phyloP scores from a whole-genome alignment of 2,113 vertebrate species.

The Cairina moschata region DNA sequence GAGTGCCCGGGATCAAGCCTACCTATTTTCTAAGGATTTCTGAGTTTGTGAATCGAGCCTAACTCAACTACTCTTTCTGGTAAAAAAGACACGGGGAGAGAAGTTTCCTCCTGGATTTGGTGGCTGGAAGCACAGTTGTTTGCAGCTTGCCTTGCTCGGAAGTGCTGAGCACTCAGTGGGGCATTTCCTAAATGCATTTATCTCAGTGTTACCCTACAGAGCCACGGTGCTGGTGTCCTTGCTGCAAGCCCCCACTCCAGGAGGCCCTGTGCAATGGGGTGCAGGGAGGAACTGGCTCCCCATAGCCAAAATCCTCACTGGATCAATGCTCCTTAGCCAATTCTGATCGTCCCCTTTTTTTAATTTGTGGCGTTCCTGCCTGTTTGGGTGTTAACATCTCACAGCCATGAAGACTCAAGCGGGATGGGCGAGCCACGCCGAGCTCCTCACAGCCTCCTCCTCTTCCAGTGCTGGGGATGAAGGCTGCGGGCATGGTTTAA shows the following conservation, averaged over 20 bases:
- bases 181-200: not conserved
- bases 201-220: not conserved
- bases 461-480: not conserved
- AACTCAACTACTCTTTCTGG: constrained; percentile 16
- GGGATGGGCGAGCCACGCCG: not conserved
- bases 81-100: constrained; percentile 21
- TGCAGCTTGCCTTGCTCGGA: not conserved
- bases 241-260: not conserved
- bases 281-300: not conserved
- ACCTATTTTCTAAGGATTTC: constrained; percentile 65
- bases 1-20: constrained; percentile 32
- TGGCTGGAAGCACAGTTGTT: constrained; percentile 1
- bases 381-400: not conserved
- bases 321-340: not conserved
- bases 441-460: not conserved
- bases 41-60: constrained; percentile 45
- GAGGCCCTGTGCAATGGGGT: not conserved
- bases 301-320: not conserved
- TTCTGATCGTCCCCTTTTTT: not conserved
- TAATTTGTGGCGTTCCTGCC: not conserved
- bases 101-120: not conserved
- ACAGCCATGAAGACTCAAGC: not conserved
- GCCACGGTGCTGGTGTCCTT: not conserved
- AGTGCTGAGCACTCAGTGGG: not conserved
- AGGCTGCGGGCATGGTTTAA: constrained; percentile 19